Percentiles rank a stretch among this genome's conserved stretches.
Conservation (phyloP, 2,888 invertebrate species). For the Cheiracanthium punctorium region DNA sequence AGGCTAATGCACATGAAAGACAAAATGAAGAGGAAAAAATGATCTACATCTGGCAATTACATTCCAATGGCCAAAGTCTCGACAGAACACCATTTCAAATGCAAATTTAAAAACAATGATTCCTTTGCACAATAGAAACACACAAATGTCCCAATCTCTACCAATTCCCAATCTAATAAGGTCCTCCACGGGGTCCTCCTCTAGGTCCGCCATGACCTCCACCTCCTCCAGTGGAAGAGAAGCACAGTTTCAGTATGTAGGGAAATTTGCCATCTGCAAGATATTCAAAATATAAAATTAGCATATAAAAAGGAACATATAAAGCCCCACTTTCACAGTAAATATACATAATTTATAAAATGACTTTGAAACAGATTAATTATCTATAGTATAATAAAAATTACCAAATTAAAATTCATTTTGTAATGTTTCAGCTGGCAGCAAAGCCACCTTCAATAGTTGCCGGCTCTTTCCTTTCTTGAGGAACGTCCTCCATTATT, state of each 20-base stretch:
- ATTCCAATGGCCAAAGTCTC: neutral
- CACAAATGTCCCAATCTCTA: neutral
- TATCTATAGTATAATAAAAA: too few species aligned
- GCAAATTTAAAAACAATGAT: neutral
- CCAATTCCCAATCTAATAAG: neutral
- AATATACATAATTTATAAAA: too few species aligned
- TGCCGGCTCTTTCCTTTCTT: too few species aligned
- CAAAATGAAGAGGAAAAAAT: neutral
- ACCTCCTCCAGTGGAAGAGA: conserved; percentile 82
- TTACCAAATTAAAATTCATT: too few species aligned
- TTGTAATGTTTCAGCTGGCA: too few species aligned
- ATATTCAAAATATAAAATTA: too few species aligned
- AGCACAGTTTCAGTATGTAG: conserved; percentile 98
- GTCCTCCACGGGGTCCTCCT: neutral
- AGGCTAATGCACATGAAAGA: neutral
- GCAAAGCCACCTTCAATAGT: too few species aligned
- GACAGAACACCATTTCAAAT: neutral
- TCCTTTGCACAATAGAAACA: neutral
- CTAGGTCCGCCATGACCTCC: conserved; percentile 37
- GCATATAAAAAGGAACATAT: too few species aligned
- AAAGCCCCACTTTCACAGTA: too few species aligned
- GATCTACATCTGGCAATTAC: neutral
- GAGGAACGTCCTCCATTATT: too few species aligned
- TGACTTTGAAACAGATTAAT: too few species aligned
- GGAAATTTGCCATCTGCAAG: conserved; percentile 95